Evolutionary conservation across 2,113 vertebrate species (phyloP).

Genomic region (Circaetus cinerascens): DNA sequence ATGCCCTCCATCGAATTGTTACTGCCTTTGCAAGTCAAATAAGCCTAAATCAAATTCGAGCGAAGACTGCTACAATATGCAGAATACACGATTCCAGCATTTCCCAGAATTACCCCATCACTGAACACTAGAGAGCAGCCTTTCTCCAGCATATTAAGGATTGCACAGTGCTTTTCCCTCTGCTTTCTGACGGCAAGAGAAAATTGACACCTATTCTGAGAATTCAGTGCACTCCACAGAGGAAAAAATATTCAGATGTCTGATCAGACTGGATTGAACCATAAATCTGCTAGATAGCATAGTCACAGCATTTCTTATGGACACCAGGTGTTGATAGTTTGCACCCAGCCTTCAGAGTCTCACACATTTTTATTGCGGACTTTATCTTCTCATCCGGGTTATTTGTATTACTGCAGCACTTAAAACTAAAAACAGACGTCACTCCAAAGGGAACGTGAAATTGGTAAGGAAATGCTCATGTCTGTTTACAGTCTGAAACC

Average conservation of each 20-base stretch:
- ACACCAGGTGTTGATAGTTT: background rate
- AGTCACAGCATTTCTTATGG: background rate
- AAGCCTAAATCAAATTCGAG: background rate
- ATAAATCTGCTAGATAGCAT: background rate
- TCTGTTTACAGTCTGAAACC: background rate
- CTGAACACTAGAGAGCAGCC: slow-evolving; percentile 56
- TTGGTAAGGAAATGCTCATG: background rate
- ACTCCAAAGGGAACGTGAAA: background rate
- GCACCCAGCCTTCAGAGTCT: background rate
- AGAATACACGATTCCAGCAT: accelerated
- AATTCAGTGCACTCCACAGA: background rate
- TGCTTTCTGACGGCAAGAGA: background rate
- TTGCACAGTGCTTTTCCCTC: too few relatives aligned
- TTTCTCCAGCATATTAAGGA: background rate
- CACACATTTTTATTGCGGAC: background rate
- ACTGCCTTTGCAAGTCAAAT: background rate
- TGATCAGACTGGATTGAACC: background rate
- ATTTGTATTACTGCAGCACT: background rate
- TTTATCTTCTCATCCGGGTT: background rate
- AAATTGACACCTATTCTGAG: background rate
- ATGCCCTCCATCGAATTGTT: background rate
- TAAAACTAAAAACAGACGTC: background rate
- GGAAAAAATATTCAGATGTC: background rate
- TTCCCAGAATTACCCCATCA: background rate
- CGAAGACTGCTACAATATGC: accelerated